Evolutionary conservation across 2,888 invertebrate species (phyloP).

Genomic region (Andrena fulva): DNA sequence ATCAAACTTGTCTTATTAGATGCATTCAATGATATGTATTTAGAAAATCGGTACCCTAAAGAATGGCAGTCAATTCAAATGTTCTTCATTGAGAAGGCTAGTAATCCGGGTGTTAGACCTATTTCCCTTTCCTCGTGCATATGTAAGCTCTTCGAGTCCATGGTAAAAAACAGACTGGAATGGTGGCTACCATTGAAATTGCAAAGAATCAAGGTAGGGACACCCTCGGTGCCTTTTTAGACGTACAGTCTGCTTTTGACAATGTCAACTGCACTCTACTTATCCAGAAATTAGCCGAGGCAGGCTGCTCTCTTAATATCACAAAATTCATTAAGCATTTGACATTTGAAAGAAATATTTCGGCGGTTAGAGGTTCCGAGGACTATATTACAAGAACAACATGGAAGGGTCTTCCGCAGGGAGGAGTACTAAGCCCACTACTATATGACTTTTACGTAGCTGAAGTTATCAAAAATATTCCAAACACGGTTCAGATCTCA

Average conservation of each 20-base stretch:
- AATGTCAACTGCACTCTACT: not conserved
- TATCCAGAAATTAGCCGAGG: not conserved
- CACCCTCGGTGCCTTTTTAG: not conserved
- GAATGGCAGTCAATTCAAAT: not conserved
- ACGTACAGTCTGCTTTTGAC: conserved; percentile 1
- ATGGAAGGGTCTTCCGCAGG: not conserved
- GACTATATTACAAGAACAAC: not conserved
- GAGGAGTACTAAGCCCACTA: not conserved
- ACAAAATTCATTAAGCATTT: not conserved
- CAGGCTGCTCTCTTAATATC: not conserved
- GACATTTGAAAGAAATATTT: not conserved
- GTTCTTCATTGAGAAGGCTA: conserved; percentile 1
- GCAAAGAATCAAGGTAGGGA: not conserved
- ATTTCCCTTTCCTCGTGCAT: not conserved
- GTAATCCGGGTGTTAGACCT: not conserved
- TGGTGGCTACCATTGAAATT: not conserved
- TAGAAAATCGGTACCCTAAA: not conserved
- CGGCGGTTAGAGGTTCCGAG: not conserved
- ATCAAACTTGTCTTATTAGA: conserved; percentile 1
- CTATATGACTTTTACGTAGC: conserved; percentile 1
- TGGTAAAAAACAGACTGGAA: conserved; percentile 9
- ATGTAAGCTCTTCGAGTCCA: conserved; percentile 12
- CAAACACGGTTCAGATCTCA: not conserved
- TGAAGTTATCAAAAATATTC: not conserved
- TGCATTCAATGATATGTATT: conserved; percentile 4